Evolutionary conservation across 1,140 invertebrate species (phyloP).

Genomic region (Palaemon carinicauda): DNA sequence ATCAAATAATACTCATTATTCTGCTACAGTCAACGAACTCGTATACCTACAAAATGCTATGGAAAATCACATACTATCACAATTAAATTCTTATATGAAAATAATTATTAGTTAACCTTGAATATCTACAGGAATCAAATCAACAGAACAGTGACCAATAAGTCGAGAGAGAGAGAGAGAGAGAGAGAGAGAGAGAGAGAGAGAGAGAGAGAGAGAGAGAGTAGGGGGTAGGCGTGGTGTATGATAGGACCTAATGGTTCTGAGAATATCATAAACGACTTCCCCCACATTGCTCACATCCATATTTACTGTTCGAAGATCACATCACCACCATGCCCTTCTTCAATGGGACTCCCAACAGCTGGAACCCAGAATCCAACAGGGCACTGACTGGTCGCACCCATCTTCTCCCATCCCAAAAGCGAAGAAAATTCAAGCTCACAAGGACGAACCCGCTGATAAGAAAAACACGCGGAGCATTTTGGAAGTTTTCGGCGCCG

Average conservation of each 20-base stretch:
- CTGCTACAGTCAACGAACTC: too few relatives aligned
- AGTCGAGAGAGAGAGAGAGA: neutral
- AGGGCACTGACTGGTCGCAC: too few relatives aligned
- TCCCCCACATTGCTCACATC: slow-evolving; percentile 7
- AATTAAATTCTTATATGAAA: too few relatives aligned
- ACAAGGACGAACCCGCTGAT: neutral
- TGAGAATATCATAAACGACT: slow-evolving; percentile 18
- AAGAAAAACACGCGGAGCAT: neutral
- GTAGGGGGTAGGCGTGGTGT: neutral
- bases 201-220: neutral
- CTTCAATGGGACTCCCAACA: too few relatives aligned
- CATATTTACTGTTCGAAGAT: neutral
- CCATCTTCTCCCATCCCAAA: too few relatives aligned
- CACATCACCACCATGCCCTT: neutral
- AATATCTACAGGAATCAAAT: too few relatives aligned
- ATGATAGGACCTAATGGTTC: slow-evolving; percentile 34
- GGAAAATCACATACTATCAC: too few relatives aligned
- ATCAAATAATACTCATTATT: too few relatives aligned
- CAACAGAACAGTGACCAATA: too few relatives aligned
- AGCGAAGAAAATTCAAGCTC: neutral
- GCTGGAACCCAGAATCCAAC: neutral
- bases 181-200: neutral
- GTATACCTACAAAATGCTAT: too few relatives aligned
- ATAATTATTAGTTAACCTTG: too few relatives aligned
- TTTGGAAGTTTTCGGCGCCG: neutral